These are phyloP conservation scores for Marmota monax DNA, from an alignment of 2,113 vertebrate genomes.

Conservation along the genomic window DNA sequence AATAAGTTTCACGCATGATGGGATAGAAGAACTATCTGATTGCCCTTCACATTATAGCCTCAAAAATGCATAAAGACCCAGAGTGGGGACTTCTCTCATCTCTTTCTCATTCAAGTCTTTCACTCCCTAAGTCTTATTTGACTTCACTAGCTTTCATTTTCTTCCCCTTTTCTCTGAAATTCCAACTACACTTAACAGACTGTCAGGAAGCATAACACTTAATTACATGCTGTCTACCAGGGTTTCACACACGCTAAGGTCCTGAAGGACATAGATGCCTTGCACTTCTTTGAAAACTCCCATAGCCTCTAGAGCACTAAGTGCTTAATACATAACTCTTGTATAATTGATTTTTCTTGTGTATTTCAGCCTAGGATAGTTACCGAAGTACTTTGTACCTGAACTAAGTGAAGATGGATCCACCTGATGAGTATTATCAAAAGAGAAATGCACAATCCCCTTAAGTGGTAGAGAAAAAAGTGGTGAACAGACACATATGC, in stretches of 20 bases:
- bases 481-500: background rate
- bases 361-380: background rate
- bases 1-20: background rate
- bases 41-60: background rate
- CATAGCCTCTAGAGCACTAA: background rate
- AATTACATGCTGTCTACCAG: constrained; percentile 24
- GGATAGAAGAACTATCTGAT: background rate
- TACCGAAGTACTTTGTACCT: background rate
- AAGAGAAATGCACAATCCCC: background rate
- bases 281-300: constrained; percentile 28
- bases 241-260: background rate
- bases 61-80: background rate
- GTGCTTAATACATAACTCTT: background rate
- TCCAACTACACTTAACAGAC: constrained; percentile 11
- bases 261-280: background rate
- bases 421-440: background rate
- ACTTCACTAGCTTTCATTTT: background rate
- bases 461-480: background rate
- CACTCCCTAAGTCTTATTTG: background rate
- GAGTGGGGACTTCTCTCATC: background rate
- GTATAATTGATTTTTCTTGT: constrained; percentile 11
- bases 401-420: background rate
- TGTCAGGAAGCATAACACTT: constrained; percentile 19
- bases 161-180: constrained; percentile 47
- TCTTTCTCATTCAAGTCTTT: background rate